Evolutionary conservation across 2,888 invertebrate species (phyloP).

Genomic region (Tenthredo mesomela): DNA sequence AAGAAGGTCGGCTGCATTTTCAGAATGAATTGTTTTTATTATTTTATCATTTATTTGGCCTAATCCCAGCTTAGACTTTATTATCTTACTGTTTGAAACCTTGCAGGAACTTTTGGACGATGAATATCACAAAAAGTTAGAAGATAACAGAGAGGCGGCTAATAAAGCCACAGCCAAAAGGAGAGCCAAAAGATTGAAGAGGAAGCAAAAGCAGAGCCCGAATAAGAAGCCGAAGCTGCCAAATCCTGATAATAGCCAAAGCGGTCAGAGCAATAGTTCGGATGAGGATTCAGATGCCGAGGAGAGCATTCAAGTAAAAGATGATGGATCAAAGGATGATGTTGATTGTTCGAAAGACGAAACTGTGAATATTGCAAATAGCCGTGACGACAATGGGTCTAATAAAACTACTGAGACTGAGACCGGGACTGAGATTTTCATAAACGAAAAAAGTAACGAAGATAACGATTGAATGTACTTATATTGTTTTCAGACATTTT

Average conservation of each 20-base stretch:
- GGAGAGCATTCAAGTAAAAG: constrained; percentile 55
- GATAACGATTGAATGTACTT: constrained; percentile 53
- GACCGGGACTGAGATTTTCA: constrained; percentile 59
- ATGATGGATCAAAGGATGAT: constrained; percentile 32
- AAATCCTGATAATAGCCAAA: constrained; percentile 73
- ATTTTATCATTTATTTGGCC: constrained; percentile 60
- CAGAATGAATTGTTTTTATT: constrained; percentile 23
- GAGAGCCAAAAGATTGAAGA: constrained; percentile 91
- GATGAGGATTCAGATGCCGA: constrained; percentile 74
- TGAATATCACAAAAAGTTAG: constrained; percentile 89
- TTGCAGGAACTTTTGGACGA: constrained; percentile 89
- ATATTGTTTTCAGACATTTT: neutral
- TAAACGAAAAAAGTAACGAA: constrained; percentile 55
- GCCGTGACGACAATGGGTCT: constrained; percentile 63
- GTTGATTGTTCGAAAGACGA: neutral
- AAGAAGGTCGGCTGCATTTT: constrained; percentile 82
- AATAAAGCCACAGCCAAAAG: constrained; percentile 95
- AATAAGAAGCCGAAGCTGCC: constrained; percentile 66
- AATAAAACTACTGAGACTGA: constrained; percentile 18
- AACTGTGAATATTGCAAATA: constrained; percentile 59
- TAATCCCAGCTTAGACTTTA: too few relatives aligned
- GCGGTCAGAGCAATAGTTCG: constrained; percentile 68
- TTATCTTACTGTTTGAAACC: neutral
- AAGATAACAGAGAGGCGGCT: constrained; percentile 85
- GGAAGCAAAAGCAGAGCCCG: constrained; percentile 76